Conservation (phyloP, 2,888 invertebrate genomes). For the Drosophila ochracea region DNA sequence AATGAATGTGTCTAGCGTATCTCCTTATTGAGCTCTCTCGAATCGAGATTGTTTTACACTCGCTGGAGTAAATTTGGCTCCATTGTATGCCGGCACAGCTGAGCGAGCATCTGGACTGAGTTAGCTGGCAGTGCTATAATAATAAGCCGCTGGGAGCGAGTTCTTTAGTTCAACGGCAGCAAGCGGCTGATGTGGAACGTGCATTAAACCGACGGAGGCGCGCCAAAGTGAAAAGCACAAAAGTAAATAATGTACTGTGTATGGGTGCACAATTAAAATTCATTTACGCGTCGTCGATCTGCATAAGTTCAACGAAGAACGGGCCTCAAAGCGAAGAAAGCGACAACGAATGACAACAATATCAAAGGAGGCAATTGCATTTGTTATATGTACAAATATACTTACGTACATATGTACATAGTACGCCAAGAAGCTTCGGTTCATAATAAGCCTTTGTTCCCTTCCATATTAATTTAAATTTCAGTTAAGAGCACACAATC, state of each 20-base stretch:
- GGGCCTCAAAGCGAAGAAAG: conserved; percentile 42
- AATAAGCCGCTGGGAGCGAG: conserved; percentile 67
- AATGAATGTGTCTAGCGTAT: neutral
- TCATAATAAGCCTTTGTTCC: conserved; percentile 10
- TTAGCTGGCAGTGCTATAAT: conserved; percentile 51
- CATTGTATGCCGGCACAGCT: conserved; percentile 57
- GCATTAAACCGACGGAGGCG: conserved; percentile 27
- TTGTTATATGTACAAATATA: conserved; percentile 12
- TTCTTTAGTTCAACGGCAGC: conserved; percentile 65
- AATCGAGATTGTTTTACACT: neutral
- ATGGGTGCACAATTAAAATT: conserved; percentile 69
- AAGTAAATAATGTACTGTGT: conserved; percentile 68
- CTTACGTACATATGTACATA: neutral
- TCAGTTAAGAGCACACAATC: conserved; percentile 7
- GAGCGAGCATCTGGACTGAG: conserved; percentile 52
- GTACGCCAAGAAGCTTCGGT: neutral
- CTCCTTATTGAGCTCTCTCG: neutral
- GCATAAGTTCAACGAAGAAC: conserved; percentile 77
- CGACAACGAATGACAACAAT: conserved; percentile 41
- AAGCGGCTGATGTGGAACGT: conserved; percentile 61
- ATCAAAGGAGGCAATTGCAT: conserved; percentile 39
- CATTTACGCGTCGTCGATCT: conserved; percentile 74
- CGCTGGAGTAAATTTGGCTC: neutral
- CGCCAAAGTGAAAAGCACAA: conserved; percentile 54
- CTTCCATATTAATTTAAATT: conserved; percentile 4